These are phyloP conservation scores for Furnarius figulus DNA, from an alignment of 2,113 vertebrate species.

Conservation along the genomic window DNA sequence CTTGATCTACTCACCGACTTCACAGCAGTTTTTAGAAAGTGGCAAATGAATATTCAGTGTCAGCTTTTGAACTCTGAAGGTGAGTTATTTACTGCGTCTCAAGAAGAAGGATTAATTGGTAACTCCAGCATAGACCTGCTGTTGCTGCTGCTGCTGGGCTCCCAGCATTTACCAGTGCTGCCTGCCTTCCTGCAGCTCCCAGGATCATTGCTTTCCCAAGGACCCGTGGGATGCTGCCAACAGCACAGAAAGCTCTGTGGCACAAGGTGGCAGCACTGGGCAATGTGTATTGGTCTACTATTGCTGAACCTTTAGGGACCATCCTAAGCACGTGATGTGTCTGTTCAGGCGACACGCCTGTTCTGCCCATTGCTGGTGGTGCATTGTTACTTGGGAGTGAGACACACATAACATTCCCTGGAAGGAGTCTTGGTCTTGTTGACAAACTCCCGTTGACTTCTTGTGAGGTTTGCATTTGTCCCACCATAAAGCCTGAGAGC, in stretches of 20 bases:
- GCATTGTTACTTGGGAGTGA: not conserved
- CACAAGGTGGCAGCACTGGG: not conserved
- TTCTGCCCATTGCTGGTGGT: not conserved
- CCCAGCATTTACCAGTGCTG: fast-evolving
- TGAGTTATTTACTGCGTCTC: not conserved
- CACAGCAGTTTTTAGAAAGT: not conserved
- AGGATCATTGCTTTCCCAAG: not conserved
- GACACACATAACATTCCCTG: not conserved
- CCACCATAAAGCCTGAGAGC: not conserved
- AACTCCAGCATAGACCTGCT: not conserved
- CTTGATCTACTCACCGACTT: not conserved
- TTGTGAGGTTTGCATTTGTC: not conserved
- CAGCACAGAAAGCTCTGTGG: not conserved
- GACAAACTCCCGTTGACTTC: not conserved
- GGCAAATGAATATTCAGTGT: not conserved
- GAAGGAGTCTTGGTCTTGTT: not conserved
- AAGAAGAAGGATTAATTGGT: not conserved
- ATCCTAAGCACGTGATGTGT: not conserved
- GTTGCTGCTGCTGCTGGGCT: not conserved
- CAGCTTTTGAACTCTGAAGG: not conserved
- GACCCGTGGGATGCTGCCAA: not conserved
- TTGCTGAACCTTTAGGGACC: not conserved
- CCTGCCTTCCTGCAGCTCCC: not conserved
- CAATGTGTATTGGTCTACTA: not conserved
- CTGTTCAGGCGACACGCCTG: not conserved